Percentiles rank a stretch among this genome's conserved stretches.
phyloP scores from a whole-genome alignment of 2,113 vertebrate species.

The Leucopsar rothschildi region DNA sequence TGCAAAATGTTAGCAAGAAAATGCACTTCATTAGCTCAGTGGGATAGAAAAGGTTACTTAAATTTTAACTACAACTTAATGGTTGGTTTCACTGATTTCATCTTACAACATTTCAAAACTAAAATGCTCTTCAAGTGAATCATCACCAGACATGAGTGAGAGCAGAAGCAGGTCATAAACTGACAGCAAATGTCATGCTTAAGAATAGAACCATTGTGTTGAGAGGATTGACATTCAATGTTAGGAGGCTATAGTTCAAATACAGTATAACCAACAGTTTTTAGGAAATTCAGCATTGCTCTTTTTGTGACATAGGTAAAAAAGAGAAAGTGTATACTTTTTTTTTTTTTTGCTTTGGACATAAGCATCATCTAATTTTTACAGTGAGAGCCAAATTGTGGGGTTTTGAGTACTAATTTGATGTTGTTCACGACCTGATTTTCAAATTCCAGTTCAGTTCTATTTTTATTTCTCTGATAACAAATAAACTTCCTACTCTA shows the following conservation, averaged over 20 bases:
- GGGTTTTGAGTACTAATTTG: neutral
- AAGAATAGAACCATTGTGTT: neutral
- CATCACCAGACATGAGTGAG: neutral
- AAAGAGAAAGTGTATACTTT: neutral
- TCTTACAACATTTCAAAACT: neutral
- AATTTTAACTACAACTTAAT: slow-evolving; percentile 59
- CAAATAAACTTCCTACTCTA: neutral
- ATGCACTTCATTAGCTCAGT: slow-evolving; percentile 59
- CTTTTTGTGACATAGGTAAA: neutral
- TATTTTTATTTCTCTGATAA: neutral
- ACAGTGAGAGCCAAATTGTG: neutral
- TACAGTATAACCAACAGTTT: neutral
- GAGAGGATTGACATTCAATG: neutral
- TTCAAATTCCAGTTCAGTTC: neutral
- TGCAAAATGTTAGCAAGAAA: slow-evolving; percentile 62
- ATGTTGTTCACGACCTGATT: neutral
- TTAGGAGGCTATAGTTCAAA: neutral
- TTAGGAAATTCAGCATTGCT: neutral
- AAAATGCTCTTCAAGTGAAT: neutral
- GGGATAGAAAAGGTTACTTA: slow-evolving; percentile 50
- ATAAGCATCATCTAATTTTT: no score
- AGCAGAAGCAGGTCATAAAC: neutral
- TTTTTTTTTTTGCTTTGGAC: neutral
- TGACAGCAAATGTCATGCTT: neutral
- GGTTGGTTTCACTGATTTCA: slow-evolving; percentile 43